A percentile compares a stretch with the other conserved stretches of the same genome.
Evolutionary conservation across 2,888 invertebrate genomes (phyloP).

Genomic region (Oscheius sp.): DNA sequence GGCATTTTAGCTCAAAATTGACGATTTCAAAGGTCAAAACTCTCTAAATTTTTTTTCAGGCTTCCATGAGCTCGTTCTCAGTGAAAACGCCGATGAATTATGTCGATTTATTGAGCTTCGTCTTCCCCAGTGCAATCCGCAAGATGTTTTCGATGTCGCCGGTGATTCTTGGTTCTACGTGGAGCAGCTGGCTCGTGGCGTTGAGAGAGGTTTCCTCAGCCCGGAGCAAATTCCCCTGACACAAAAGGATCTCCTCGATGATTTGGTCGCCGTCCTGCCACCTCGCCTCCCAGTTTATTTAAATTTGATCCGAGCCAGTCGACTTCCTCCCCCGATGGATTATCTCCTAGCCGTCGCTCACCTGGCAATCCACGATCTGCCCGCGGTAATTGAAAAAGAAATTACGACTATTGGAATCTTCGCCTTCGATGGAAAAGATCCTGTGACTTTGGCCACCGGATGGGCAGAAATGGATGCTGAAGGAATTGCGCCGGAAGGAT

Average conservation of each 20-base stretch:
- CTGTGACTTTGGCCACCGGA: constrained; percentile 29
- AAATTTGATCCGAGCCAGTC: constrained; percentile 38
- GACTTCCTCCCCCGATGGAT: constrained; percentile 45
- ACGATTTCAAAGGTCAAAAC: no score
- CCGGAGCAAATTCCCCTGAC: constrained; percentile 33
- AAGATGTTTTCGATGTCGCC: constrained; percentile 41
- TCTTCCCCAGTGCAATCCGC: constrained; percentile 47
- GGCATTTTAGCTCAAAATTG: no score
- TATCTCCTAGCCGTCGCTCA: constrained; percentile 53
- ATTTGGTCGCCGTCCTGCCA: constrained; percentile 42
- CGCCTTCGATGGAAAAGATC: constrained; percentile 29
- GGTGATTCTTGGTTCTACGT: constrained; percentile 59
- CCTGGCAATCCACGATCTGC: constrained; percentile 42
- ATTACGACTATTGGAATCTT: background rate
- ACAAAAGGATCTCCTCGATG: constrained; percentile 40
- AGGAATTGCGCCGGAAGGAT: constrained; percentile 40
- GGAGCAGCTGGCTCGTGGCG: constrained; percentile 48
- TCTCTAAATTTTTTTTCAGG: background rate
- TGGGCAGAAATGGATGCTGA: constrained; percentile 40
- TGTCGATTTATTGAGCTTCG: constrained; percentile 46
- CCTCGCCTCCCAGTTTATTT: constrained; percentile 48
- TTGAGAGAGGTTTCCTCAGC: constrained; percentile 43
- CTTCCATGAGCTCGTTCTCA: constrained; percentile 44
- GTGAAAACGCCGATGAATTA: constrained; percentile 44
- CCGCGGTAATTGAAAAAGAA: constrained; percentile 42